Evolutionary conservation across 2,888 invertebrate species (phyloP), one percentile per base, ranked within the genome.

Genomic region (Apomyelois bistriatella): DNA sequence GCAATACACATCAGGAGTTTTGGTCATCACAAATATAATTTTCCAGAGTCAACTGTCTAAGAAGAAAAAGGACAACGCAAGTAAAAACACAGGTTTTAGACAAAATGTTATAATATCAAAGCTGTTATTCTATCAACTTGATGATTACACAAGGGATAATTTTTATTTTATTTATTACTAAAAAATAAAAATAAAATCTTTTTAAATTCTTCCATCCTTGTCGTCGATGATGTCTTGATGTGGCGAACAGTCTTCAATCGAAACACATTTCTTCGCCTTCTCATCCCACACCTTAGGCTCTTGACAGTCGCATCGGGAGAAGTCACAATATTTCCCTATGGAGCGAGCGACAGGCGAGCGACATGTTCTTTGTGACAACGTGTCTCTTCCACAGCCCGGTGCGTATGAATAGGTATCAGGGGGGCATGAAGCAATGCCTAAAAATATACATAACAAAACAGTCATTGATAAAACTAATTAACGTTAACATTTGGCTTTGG

Each of bases 341-440:
- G 56, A 53, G 3, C 57, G 61, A 0, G 64, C 48, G 2, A 52
- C 17, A 0, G 71, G 72, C 10, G 59, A 52, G 0, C 65, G 65
- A 53, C 78, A 79, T 0, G 77, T 76, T 0, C 65, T 61, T 57
- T 68, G 70, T 0, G 74, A 70, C 60, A 68, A 53, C 0, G 68
- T 62, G 0, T 54, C 50, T 12, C 61, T 59, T 0, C 59, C 56
- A 50, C 73, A 74, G 0, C 65, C 57, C 0, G 72, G 59, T 2
- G 49, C 54, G 56, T 72, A 74, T 0, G 65, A 57, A 7, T 59
- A 54, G n/a, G 65, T 76, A 3, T 60, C 67, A 7, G 67, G 59
- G 4, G 73, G 64, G 53, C 76, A 77, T 0, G 28, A n/a, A 7
- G 59, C 60, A n/a, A 62, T 30, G 61, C 76, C 79, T 75, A 58